Conservation (phyloP, 1,140 invertebrate genomes). For the Drosophila saltans region DNA sequence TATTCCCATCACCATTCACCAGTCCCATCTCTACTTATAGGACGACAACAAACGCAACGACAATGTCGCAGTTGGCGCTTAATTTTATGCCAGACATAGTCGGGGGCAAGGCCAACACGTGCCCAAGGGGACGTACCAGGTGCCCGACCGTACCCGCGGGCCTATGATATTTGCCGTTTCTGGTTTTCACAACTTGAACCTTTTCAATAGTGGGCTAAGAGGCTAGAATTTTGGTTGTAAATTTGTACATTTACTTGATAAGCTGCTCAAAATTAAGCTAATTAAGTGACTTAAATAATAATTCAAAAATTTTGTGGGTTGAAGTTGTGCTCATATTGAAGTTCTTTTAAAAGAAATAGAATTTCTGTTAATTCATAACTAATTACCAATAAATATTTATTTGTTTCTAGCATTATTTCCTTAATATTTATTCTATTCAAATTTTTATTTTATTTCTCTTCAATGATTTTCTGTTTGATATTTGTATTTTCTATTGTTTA, state of each 20-base stretch:
- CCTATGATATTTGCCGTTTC: constrained; percentile 53
- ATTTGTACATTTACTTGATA: constrained; percentile 3
- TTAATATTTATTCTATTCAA: too few relatives aligned
- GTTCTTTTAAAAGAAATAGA: not conserved
- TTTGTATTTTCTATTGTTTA: constrained; percentile 22
- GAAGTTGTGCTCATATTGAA: not conserved
- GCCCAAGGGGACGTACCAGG: constrained; percentile 59
- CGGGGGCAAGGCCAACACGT: constrained; percentile 64
- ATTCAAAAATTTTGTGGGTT: not conserved
- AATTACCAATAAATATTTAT: too few relatives aligned
- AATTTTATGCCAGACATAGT: constrained; percentile 66
- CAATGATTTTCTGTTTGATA: constrained; percentile 5
- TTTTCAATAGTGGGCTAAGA: constrained; percentile 37
- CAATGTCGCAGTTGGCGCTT: constrained; percentile 54
- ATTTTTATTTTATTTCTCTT: not conserved
- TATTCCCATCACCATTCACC: not conserved
- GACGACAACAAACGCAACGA: constrained; percentile 26
- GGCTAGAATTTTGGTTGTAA: constrained; percentile 27
- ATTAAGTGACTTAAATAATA: constrained; percentile 4
- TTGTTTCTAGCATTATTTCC: too few relatives aligned
- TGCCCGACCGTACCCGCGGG: constrained; percentile 8
- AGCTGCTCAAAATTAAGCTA: not conserved
- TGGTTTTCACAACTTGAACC: constrained; percentile 38
- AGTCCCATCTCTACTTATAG: not conserved
- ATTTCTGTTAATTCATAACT: too few relatives aligned